Evolutionary conservation across 2,888 invertebrate species (phyloP).

Genomic region (Alsophila aescularia): DNA sequence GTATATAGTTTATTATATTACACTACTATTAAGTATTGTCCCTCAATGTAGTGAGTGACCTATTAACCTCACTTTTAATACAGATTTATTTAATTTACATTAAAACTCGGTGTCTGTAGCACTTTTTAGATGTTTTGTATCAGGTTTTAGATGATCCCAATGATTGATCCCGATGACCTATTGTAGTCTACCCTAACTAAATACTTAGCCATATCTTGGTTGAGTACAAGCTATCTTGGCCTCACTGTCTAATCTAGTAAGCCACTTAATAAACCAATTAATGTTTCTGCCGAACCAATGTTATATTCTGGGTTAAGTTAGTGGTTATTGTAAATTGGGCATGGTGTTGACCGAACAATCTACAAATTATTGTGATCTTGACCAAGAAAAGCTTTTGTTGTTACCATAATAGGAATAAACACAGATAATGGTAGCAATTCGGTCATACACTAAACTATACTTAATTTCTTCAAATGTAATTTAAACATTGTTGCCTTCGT

Average conservation of each 20-base stretch:
- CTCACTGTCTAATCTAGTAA: background rate
- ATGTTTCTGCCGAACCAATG: no score
- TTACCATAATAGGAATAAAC: background rate
- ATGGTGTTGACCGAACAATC: no score
- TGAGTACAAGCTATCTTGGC: background rate
- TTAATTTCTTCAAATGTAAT: no score
- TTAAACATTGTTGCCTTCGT: no score
- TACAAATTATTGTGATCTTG: background rate
- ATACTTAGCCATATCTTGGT: background rate
- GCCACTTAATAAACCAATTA: no score
- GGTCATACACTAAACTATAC: no score
- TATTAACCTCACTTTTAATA: background rate
- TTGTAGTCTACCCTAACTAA: background rate
- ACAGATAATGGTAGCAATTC: no score
- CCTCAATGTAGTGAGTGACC: background rate
- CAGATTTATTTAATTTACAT: background rate
- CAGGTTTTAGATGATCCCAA: background rate
- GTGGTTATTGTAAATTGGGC: no score
- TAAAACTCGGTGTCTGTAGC: background rate
- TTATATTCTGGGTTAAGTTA: no score
- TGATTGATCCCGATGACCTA: background rate
- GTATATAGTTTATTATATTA: constrained; percentile 2
- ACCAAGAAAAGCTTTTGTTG: background rate
- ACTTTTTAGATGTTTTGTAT: constrained; percentile 4
- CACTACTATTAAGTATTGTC: constrained; percentile 1